Percentiles rank a stretch among this genome's conserved stretches.
phyloP scores from a whole-genome alignment of 2,797 vertebrate genomes.

The Dermochelys coriacea region DNA sequence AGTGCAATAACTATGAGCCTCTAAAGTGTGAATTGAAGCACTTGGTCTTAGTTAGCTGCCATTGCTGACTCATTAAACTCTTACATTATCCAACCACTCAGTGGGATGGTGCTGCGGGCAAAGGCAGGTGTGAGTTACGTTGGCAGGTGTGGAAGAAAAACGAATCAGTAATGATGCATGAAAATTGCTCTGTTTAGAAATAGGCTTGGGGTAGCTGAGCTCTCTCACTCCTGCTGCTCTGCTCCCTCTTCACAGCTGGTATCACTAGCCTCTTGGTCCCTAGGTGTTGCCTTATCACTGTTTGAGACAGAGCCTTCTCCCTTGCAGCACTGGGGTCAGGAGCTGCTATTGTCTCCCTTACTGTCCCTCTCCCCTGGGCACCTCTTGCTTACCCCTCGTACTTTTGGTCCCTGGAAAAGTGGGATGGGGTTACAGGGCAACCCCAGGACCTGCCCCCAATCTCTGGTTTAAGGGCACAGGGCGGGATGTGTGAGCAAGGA shows the following conservation, averaged over 20 bases:
- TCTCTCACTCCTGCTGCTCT: background rate
- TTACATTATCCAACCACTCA: background rate
- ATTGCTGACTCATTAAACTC: background rate
- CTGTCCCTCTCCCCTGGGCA: background rate
- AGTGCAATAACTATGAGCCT: background rate
- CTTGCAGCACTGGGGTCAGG: too few species aligned
- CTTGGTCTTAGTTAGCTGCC: background rate
- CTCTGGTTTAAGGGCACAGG: background rate
- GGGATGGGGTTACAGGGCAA: accelerated
- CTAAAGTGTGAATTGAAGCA: background rate
- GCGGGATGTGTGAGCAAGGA: background rate
- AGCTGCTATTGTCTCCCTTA: accelerated
- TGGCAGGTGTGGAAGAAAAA: background rate
- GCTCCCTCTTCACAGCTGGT: background rate
- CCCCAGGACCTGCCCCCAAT: accelerated
- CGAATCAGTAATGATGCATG: too few species aligned
- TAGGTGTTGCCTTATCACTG: too few species aligned
- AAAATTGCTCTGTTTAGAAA: background rate
- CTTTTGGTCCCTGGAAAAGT: accelerated
- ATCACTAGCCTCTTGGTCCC: background rate
- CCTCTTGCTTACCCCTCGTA: accelerated
- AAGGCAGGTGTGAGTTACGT: background rate
- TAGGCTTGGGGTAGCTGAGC: background rate
- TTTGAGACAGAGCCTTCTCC: too few species aligned
- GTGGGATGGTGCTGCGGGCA: too few species aligned